These are phyloP conservation scores for Bombus impatiens DNA, from an alignment of 1,140 invertebrate species.

Conservation along the genomic window DNA sequence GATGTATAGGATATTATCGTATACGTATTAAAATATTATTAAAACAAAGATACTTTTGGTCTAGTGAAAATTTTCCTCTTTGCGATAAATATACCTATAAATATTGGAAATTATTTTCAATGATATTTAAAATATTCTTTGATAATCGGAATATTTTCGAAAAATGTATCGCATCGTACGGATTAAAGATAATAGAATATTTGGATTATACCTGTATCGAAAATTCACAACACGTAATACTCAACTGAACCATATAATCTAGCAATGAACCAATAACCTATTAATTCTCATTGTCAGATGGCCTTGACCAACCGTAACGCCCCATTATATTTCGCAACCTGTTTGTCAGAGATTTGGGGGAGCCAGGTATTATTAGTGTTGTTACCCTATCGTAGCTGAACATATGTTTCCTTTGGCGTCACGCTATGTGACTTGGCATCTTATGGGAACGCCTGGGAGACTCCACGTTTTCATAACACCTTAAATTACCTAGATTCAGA, in stretches of 20 bases:
- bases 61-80: not conserved
- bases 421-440: constrained; percentile 31
- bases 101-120: not conserved
- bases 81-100: not conserved
- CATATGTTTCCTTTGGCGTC: constrained; percentile 41
- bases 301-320: not conserved
- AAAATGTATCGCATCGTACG: not conserved
- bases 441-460: constrained; percentile 8
- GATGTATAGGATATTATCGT: no score
- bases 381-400: not conserved
- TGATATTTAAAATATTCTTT: not conserved
- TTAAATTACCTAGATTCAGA: not conserved
- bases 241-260: not conserved
- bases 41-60: no score
- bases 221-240: not conserved
- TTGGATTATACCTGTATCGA: not conserved
- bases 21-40: not conserved
- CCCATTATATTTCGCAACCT: not conserved
- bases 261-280: not conserved
- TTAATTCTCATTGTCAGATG: not conserved
- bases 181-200: not conserved
- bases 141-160: not conserved
- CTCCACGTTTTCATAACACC: not conserved
- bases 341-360: not conserved
- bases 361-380: not conserved